Evolutionary conservation across 2,797 vertebrate species (phyloP).

Genomic region (Brachyalestes nurse): DNA sequence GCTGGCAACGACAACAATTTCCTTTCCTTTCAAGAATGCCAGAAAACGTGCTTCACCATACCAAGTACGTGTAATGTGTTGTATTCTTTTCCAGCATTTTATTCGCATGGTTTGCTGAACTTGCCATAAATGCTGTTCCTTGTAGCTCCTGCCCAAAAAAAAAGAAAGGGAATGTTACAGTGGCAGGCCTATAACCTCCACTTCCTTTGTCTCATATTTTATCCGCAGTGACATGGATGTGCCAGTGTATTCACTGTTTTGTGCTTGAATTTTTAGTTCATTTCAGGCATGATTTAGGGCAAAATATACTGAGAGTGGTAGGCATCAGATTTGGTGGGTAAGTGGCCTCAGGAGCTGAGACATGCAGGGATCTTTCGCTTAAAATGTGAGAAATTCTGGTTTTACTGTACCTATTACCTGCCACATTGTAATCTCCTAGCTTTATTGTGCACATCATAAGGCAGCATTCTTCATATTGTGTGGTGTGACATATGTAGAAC

Average conservation of each 20-base stretch:
- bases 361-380: too few species aligned
- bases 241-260: not conserved
- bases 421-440: too few species aligned
- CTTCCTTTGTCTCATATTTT: not conserved
- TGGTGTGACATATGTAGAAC: too few species aligned
- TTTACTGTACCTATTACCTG: too few species aligned
- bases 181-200: not conserved
- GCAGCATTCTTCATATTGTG: too few species aligned
- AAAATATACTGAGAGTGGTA: not conserved
- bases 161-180: not conserved
- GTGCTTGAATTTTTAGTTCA: not conserved
- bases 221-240: not conserved
- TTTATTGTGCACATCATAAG: too few species aligned
- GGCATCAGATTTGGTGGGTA: not conserved
- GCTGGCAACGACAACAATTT: constrained; percentile 91
- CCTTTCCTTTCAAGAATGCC: constrained; percentile 77
- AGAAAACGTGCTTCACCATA: constrained; percentile 85
- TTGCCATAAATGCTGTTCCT: not conserved
- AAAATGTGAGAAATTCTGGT: too few species aligned
- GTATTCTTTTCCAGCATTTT: not conserved
- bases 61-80: constrained; percentile 80
- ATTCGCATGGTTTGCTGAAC: not conserved
- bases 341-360: too few species aligned
- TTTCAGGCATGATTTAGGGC: not conserved
- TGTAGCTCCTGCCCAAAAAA: not conserved